A percentile compares a stretch with the other conserved stretches of the same genome.
phyloP scores from a whole-genome alignment of 2,888 invertebrate genomes.

The Yponomeuta sedellus region DNA sequence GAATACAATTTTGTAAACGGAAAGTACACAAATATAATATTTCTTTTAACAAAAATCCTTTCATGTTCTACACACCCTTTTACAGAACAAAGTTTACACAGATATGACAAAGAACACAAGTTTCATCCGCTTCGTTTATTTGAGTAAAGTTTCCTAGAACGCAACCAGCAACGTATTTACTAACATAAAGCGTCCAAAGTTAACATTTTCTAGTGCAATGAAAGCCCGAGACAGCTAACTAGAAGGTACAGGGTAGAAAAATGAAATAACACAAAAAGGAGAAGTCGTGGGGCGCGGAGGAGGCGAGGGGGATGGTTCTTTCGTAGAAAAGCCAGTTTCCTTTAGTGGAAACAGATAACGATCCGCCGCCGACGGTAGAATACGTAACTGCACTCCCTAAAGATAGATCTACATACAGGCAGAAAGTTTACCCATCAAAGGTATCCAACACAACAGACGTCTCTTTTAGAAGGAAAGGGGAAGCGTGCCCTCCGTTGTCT shows the following conservation, averaged over 20 bases:
- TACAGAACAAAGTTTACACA: neutral
- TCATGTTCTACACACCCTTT: too few relatives aligned
- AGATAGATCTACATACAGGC: constrained; percentile 60
- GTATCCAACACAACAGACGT: constrained; percentile 56
- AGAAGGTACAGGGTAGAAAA: constrained; percentile 72
- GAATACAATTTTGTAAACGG: too few relatives aligned
- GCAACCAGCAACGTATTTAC: constrained; percentile 7
- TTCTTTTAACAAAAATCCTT: too few relatives aligned
- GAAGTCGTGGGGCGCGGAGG: constrained; percentile 46
- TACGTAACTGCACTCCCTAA: constrained; percentile 69
- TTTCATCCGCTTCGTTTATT: neutral
- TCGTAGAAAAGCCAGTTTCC: constrained; percentile 73
- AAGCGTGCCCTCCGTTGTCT: constrained; percentile 41
- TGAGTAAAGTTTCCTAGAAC: neutral
- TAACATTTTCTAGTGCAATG: constrained; percentile 45
- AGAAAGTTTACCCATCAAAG: constrained; percentile 50
- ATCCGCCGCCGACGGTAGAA: constrained; percentile 73
- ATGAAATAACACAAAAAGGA: constrained; percentile 73
- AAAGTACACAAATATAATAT: neutral
- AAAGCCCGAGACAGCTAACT: constrained; percentile 64
- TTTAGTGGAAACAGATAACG: constrained; percentile 76
- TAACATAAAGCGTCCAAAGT: constrained; percentile 35
- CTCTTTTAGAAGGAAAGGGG: constrained; percentile 36
- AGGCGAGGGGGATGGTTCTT: constrained; percentile 55
- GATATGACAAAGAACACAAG: neutral